These are phyloP conservation scores for Dromococcyx pavoninus DNA, from an alignment of 2,797 vertebrate species.

Conservation along the genomic window DNA sequence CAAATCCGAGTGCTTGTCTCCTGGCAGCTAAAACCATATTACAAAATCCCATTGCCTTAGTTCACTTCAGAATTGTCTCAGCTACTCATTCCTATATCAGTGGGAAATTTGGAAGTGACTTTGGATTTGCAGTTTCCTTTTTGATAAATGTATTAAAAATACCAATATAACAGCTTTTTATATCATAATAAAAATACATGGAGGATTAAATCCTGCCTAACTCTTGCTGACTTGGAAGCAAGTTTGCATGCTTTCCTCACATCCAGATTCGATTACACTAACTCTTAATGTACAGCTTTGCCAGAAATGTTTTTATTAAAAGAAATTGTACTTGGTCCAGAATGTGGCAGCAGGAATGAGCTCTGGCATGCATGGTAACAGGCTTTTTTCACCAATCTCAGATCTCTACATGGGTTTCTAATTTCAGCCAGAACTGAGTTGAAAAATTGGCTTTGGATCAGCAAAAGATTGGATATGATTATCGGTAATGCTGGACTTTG, in stretches of 20 bases:
- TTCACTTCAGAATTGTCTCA: conserved; percentile 36
- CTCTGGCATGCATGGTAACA: conserved; percentile 60
- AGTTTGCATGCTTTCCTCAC: conserved; percentile 69
- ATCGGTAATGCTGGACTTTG: conserved; percentile 65
- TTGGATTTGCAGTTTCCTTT: conserved; percentile 28
- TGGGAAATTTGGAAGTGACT: conserved; percentile 58
- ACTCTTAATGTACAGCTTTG: conserved; percentile 51
- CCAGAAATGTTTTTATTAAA: conserved; percentile 73
- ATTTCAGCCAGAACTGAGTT: conserved; percentile 65
- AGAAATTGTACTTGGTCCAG: conserved; percentile 67
- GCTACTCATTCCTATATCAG: conserved; percentile 58
- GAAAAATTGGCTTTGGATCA: conserved; percentile 67
- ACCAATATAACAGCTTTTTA: conserved; percentile 67
- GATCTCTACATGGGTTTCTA: conserved; percentile 60
- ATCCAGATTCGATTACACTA: conserved; percentile 72
- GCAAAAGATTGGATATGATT: conserved; percentile 62
- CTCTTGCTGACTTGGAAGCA: conserved; percentile 74
- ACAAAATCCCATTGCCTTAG: conserved; percentile 39
- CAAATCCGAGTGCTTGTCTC: conserved; percentile 17
- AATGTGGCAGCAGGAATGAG: conserved; percentile 70
- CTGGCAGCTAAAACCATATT: conserved; percentile 29
- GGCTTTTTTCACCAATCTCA: conserved; percentile 55
- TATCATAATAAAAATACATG: conserved; percentile 74
- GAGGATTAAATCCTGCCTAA: conserved; percentile 69
- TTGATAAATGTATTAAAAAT: conserved; percentile 69